Evolutionary conservation across 2,888 invertebrate species (phyloP).

Genomic region (Limnephilus auricula): DNA sequence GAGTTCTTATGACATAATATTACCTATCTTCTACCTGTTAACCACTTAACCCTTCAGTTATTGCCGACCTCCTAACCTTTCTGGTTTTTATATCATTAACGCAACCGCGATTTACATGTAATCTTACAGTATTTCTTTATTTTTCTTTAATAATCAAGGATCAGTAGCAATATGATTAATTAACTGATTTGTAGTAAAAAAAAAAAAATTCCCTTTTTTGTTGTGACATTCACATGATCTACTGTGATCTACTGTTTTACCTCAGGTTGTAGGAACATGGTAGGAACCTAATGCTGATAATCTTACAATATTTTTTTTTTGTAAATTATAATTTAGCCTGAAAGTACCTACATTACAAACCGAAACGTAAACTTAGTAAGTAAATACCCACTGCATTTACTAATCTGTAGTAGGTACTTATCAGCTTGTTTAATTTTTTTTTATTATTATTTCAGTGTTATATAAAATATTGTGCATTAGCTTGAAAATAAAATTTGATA

Average conservation of each 20-base stretch:
- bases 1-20: conserved; percentile 71
- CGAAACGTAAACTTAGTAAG: not conserved
- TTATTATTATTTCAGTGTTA: not conserved
- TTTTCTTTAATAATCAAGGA: not conserved
- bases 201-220: no score
- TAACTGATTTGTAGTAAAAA: not conserved
- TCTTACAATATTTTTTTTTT: not conserved
- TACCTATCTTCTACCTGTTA: not conserved
- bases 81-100: not conserved
- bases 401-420: not conserved
- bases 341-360: not conserved
- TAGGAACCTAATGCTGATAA: not conserved
- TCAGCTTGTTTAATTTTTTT: not conserved
- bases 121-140: not conserved
- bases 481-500: not conserved
- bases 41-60: not conserved
- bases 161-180: not conserved
- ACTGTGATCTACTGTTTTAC: no score
- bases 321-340: no score
- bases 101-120: not conserved
- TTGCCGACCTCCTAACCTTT: not conserved
- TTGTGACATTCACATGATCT: not conserved
- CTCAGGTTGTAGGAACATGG: not conserved
- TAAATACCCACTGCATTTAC: not conserved
- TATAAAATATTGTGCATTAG: not conserved